phyloP scores from a whole-genome alignment of 37 sponge, comb jelly and placozoan genomes.

The Axinella damicornis region DNA sequence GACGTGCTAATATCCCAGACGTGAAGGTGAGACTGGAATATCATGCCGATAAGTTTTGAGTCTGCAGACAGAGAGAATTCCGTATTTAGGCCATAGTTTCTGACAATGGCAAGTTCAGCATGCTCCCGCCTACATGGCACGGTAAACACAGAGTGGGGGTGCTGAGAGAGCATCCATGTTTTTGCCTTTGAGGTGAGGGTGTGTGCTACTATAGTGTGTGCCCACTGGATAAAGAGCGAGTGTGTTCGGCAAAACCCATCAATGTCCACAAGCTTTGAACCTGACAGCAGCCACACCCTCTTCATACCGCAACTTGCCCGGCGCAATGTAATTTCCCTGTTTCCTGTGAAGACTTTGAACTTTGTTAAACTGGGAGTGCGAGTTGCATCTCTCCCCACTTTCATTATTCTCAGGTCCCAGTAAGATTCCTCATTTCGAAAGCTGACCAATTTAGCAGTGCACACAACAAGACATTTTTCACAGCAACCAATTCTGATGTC shows the following conservation, averaged over 20 bases:
- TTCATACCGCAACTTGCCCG: constrained; percentile 12
- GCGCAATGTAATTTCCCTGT: background rate
- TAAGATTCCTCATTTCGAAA: constrained; percentile 7
- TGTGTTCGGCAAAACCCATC: constrained; percentile 25
- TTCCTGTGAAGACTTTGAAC: constrained; percentile 22
- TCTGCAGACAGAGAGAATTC: constrained; percentile 34
- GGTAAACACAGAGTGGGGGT: background rate
- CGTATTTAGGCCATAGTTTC: constrained; percentile 7
- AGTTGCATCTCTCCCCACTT: background rate
- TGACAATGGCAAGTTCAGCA: background rate
- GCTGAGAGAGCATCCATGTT: background rate
- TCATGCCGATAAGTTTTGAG: constrained; percentile 21
- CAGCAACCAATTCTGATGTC: constrained; percentile 39
- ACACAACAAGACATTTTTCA: constrained; percentile 23
- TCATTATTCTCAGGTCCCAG: constrained; percentile 31
- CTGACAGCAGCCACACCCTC: constrained; percentile 8
- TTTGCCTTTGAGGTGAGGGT: background rate
- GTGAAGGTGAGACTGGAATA: constrained; percentile 31
- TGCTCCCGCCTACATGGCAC: background rate
- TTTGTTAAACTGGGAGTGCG: background rate
- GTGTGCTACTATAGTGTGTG: constrained; percentile 12
- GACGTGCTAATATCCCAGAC: constrained; percentile 22
- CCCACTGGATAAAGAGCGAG: constrained; percentile 40
- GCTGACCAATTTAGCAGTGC: constrained; percentile 11
- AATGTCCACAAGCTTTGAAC: background rate